phyloP scores from a whole-genome alignment of 2,888 invertebrate species.

The Phyto melanocephala region DNA sequence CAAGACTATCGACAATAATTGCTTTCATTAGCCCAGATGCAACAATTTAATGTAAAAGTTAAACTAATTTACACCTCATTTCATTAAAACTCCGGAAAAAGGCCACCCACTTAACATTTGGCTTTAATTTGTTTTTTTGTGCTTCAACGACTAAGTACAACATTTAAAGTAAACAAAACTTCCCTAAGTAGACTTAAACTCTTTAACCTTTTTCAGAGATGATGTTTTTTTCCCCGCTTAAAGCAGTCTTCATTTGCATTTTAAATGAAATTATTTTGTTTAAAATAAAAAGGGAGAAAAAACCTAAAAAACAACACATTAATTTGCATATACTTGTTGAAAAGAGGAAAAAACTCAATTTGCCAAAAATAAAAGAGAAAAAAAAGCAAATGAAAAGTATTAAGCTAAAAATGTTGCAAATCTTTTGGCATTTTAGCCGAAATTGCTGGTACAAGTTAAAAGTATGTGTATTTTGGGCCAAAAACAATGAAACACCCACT shows the following conservation, averaged over 20 bases:
- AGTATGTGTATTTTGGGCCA: background rate
- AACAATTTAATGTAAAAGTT: conserved; percentile 39
- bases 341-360: conserved; percentile 4
- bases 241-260: conserved; percentile 16
- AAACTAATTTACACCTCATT: conserved; percentile 59
- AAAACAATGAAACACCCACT: conserved; percentile 36
- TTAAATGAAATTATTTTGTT: conserved; percentile 55
- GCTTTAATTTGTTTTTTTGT: background rate
- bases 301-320: conserved; percentile 7
- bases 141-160: conserved; percentile 2
- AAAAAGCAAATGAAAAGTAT: no score
- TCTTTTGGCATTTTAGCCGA: conserved; percentile 52
- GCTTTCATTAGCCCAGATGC: conserved; percentile 53
- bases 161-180: conserved; percentile 55
- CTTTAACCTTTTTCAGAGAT: conserved; percentile 47
- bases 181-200: conserved; percentile 57
- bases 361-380: background rate
- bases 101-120: conserved; percentile 54
- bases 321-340: conserved; percentile 47
- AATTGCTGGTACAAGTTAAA: conserved; percentile 8
- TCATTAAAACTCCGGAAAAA: conserved; percentile 36
- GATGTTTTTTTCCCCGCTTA: background rate
- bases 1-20: conserved; percentile 51
- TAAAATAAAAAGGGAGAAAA: conserved; percentile 14
- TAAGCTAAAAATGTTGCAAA: conserved; percentile 46